These are phyloP conservation scores for Micrastur ruficollis DNA, from an alignment of 2,797 vertebrate genomes.

Conservation along the genomic window DNA sequence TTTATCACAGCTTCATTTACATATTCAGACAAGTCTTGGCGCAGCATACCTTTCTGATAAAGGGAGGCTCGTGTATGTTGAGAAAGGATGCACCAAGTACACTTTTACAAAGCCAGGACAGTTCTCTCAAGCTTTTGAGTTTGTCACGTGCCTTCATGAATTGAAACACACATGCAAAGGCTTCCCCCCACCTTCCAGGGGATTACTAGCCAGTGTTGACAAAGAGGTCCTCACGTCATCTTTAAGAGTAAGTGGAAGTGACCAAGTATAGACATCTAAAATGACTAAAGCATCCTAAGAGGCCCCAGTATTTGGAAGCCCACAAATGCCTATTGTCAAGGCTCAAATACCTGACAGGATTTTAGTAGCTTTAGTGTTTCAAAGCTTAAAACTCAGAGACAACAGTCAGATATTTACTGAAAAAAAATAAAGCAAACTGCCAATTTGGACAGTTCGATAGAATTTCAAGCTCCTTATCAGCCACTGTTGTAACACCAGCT, in stretches of 20 bases:
- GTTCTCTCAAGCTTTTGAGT: not conserved
- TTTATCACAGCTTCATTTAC: not conserved
- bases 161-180: not conserved
- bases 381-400: not conserved
- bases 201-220: not conserved
- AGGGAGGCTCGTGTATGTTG: accelerated
- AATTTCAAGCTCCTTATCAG: not conserved
- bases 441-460: not conserved
- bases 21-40: not conserved
- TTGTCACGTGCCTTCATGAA: not conserved
- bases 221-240: not conserved
- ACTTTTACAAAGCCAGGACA: not conserved
- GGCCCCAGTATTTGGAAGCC: not conserved
- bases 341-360: not conserved
- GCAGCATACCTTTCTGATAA: not conserved
- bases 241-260: not conserved
- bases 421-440: not conserved
- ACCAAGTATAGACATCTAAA: not conserved
- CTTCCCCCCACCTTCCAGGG: not conserved
- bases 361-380: not conserved
- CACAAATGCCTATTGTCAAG: not conserved
- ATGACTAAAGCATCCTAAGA: not conserved
- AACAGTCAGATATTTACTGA: not conserved
- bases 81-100: not conserved
- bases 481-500: not conserved